Conservation (phyloP, 2,797 vertebrate genomes). For the Ceyx erithaca region DNA sequence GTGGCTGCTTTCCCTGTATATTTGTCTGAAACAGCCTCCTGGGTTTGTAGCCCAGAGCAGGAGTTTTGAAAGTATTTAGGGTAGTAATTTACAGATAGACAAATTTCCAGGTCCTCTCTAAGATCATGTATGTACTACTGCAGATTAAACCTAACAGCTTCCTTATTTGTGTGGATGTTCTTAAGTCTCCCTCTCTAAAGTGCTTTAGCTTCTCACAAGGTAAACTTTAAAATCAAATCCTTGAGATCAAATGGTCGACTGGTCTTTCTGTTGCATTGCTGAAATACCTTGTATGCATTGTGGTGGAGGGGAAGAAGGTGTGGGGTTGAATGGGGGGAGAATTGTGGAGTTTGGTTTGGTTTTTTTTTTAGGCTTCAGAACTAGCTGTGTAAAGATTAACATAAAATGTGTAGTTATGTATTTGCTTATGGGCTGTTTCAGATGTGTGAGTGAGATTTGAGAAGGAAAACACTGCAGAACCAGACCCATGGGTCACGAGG, state of each 20-base stretch:
- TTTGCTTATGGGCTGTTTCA: not conserved
- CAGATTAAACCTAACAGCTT: not conserved
- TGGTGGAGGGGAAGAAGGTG: fast-evolving
- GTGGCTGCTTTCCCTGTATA: not conserved
- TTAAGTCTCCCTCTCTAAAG: not conserved
- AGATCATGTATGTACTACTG: not conserved
- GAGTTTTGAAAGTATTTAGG: not conserved
- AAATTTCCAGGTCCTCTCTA: not conserved
- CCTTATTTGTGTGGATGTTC: not conserved
- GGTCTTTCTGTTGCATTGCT: not conserved
- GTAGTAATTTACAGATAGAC: not conserved
- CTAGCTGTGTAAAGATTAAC: not conserved
- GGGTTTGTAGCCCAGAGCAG: not conserved
- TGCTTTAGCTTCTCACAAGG: not conserved
- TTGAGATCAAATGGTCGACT: not conserved
- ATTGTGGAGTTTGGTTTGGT: not conserved
- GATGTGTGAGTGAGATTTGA: not conserved
- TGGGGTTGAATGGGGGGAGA: not conserved
- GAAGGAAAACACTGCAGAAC: not conserved
- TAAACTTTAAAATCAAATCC: not conserved
- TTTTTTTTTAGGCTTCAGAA: not conserved
- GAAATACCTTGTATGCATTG: not conserved
- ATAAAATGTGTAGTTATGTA: not conserved
- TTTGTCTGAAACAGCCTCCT: not conserved
- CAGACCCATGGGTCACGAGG: not conserved